Conservation (phyloP, 1,140 invertebrate genomes). For the Heliconius congener region DNA sequence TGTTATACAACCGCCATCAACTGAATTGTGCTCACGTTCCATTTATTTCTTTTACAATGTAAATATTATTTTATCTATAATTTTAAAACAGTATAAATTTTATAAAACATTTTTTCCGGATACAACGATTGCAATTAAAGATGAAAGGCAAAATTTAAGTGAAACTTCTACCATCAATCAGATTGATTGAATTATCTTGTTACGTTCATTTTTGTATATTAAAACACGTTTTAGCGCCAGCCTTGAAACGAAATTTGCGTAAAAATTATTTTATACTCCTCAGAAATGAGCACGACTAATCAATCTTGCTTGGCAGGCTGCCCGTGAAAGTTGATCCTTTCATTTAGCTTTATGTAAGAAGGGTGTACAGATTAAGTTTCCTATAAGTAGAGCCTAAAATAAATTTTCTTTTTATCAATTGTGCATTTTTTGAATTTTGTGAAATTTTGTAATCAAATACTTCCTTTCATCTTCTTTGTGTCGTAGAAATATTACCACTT, state of each 20-base stretch:
- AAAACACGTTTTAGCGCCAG: neutral
- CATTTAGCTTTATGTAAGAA: conserved; percentile 9
- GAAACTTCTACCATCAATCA: neutral
- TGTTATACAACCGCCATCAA: no score
- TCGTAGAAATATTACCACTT: no score
- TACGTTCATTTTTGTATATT: neutral
- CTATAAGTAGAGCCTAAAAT: neutral
- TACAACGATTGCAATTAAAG: neutral
- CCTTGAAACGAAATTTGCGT: neutral
- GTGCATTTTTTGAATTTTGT: neutral
- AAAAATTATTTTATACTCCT: neutral
- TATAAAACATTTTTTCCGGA: neutral
- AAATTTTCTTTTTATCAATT: neutral
- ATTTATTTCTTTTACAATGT: no score
- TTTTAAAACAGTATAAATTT: neutral
- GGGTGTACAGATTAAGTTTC: neutral
- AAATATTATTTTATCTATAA: no score
- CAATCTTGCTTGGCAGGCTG: conserved; percentile 4
- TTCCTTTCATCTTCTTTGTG: no score
- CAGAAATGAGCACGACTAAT: neutral
- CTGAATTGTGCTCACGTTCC: no score
- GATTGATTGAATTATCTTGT: neutral
- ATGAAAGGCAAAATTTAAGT: conserved; percentile 3
- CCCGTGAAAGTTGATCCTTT: neutral
- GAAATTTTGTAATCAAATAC: no score